A percentile compares a stretch with the other conserved stretches of the same genome.
Evolutionary conservation across 2,888 invertebrate species (phyloP).

Genomic region (Tenthredo amoena): DNA sequence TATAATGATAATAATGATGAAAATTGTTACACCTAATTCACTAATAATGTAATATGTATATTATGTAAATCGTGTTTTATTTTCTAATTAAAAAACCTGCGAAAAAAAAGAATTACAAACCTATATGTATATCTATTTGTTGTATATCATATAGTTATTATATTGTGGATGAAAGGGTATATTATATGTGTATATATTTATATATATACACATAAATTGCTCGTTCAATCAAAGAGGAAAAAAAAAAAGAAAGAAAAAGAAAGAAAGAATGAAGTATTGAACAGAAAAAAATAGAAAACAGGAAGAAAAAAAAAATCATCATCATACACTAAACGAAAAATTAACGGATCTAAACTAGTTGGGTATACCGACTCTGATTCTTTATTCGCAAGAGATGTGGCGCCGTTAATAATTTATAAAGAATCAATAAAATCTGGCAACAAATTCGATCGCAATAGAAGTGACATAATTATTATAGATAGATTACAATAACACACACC

Average conservation of each 20-base stretch:
- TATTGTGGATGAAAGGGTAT: slow-evolving; percentile 66
- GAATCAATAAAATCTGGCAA: neutral
- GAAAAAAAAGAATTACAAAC: slow-evolving; percentile 6
- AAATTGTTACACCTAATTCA: slow-evolving; percentile 49
- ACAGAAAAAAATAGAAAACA: neutral
- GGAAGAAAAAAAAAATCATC: neutral
- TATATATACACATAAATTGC: slow-evolving; percentile 46
- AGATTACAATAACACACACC: slow-evolving; percentile 16
- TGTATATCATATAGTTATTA: slow-evolving; percentile 39
- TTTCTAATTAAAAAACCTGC: slow-evolving; percentile 32
- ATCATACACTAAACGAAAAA: slow-evolving; percentile 6
- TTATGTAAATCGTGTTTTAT: neutral
- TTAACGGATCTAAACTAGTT: neutral
- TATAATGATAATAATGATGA: slow-evolving; percentile 5
- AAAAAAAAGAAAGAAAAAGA: slow-evolving; percentile 33
- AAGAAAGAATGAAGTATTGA: neutral
- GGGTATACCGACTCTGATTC: neutral
- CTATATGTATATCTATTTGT: neutral
- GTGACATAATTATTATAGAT: slow-evolving; percentile 10
- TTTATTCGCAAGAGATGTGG: neutral
- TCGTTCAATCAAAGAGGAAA: slow-evolving; percentile 49
- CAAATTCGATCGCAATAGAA: neutral
- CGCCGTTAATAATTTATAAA: neutral
- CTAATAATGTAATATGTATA: neutral
- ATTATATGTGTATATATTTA: slow-evolving; percentile 43